These are phyloP conservation scores for Penaeus chinensis DNA, from an alignment of 1,140 invertebrate species.

Conservation along the genomic window DNA sequence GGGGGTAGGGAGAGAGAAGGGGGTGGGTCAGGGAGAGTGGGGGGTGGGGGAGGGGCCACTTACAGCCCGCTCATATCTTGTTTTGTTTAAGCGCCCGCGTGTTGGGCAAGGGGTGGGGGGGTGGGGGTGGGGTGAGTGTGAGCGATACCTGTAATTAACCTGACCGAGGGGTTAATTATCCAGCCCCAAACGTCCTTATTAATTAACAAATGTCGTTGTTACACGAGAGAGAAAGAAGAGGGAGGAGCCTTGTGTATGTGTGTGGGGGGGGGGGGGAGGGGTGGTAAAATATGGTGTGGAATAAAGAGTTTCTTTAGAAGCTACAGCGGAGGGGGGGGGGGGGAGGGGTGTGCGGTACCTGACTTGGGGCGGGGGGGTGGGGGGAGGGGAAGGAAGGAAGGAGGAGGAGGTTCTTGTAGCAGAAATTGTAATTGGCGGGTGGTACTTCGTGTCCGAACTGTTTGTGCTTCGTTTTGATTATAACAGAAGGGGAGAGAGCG, in stretches of 20 bases:
- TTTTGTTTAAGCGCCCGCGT: conserved; percentile 41
- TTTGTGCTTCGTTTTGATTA: too few relatives aligned
- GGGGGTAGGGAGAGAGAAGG: too few relatives aligned
- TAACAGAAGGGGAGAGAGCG: too few relatives aligned
- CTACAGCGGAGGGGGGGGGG: not conserved
- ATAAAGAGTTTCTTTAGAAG: too few relatives aligned
- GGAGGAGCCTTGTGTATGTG: not conserved
- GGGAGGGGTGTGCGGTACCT: too few relatives aligned
- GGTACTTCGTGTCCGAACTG: too few relatives aligned
- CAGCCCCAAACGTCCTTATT: conserved; percentile 48
- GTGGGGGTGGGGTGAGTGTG: not conserved
- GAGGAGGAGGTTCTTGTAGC: too few relatives aligned
- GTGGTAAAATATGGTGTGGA: not conserved
- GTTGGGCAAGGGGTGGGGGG: not conserved
- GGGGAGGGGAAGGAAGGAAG: not conserved
- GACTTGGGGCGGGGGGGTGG: not conserved
- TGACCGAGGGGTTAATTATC: conserved; percentile 55
- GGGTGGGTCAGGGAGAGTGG: too few relatives aligned
- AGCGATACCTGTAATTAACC: conserved; percentile 56
- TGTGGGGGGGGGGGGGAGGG: not conserved
- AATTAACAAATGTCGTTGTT: conserved; percentile 50
- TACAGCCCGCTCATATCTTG: conserved; percentile 33
- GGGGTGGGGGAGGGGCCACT: not conserved
- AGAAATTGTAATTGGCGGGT: too few relatives aligned
- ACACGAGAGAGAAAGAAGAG: not conserved